Percentiles rank a stretch among this genome's conserved stretches.
phyloP scores from a whole-genome alignment of 1,140 invertebrate genomes.

The Aleiodes sp. region DNA sequence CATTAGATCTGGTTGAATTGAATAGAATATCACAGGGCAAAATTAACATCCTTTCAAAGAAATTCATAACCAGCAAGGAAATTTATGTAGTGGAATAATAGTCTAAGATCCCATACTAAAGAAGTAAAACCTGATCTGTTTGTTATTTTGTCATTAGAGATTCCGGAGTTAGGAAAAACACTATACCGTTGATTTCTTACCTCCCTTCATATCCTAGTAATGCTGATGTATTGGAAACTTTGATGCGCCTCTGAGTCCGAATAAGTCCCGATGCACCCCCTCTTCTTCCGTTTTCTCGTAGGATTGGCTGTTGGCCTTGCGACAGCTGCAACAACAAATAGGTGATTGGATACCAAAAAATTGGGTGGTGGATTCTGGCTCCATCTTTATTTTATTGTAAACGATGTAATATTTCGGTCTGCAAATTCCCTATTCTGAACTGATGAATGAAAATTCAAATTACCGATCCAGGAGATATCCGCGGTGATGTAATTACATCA shows the following conservation, averaged over 20 bases:
- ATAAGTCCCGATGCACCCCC: constrained; percentile 59
- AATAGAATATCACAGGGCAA: too few relatives aligned
- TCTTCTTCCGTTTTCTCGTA: constrained; percentile 51
- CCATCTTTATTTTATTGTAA: too few relatives aligned
- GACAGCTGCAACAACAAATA: constrained; percentile 59
- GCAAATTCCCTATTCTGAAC: too few relatives aligned
- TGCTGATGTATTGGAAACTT: constrained; percentile 68
- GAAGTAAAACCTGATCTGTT: neutral
- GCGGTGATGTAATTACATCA: constrained; percentile 52
- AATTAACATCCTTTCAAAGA: neutral
- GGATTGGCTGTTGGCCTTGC: constrained; percentile 52
- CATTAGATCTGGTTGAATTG: too few relatives aligned
- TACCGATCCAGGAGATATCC: constrained; percentile 60
- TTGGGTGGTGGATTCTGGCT: too few relatives aligned
- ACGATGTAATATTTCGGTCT: too few relatives aligned
- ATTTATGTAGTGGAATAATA: neutral
- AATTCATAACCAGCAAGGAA: too few relatives aligned
- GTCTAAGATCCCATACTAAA: too few relatives aligned
- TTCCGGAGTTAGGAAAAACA: too few relatives aligned
- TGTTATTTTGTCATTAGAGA: too few relatives aligned
- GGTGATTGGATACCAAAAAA: too few relatives aligned
- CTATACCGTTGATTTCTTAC: constrained; percentile 45
- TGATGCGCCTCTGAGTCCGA: constrained; percentile 63
- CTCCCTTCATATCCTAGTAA: constrained; percentile 63
- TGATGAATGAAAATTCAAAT: constrained; percentile 41